Conservation (phyloP, 2,113 vertebrate genomes). For the Oplegnathus fasciatus region DNA sequence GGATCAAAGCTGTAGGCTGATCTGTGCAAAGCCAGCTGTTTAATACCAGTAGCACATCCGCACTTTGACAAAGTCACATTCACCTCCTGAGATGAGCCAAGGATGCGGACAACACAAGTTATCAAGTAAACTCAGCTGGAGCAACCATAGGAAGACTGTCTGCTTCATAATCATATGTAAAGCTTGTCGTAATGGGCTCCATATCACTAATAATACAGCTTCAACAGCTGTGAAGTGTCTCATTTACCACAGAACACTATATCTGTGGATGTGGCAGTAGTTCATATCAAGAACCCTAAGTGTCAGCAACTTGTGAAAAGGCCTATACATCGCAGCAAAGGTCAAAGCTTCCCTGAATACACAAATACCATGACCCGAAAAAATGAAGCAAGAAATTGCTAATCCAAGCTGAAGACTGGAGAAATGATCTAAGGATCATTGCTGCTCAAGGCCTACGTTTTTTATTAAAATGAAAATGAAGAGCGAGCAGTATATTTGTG, state of each 20-base stretch:
- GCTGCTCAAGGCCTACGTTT: constrained; percentile 10
- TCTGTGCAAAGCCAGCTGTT: constrained; percentile 50
- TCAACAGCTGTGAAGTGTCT: constrained; percentile 17
- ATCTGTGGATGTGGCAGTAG: constrained; percentile 15
- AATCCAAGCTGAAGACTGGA: constrained; percentile 39
- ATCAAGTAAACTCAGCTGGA: constrained; percentile 4
- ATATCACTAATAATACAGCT: constrained; percentile 18
- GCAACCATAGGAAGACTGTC: not conserved
- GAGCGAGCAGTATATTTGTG: not conserved
- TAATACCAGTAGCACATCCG: constrained; percentile 41
- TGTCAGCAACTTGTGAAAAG: constrained; percentile 45
- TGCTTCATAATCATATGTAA: constrained; percentile 35
- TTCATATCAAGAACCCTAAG: constrained; percentile 42
- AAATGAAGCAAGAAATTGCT: constrained; percentile 35
- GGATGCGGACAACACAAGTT: constrained; percentile 8
- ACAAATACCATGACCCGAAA: constrained; percentile 30
- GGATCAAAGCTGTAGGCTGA: constrained; percentile 56
- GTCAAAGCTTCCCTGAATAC: constrained; percentile 47
- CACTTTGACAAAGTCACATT: constrained; percentile 40
- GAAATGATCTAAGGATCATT: constrained; percentile 16
- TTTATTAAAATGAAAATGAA: constrained; percentile 32
- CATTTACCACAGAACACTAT: constrained; percentile 5
- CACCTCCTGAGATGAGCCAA: constrained; percentile 27
- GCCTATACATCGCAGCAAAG: constrained; percentile 41
- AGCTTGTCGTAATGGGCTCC: constrained; percentile 1